Conservation (phyloP, 35 echinoderm and acorn worm genomes). For the Apostichopus parvimensis region DNA sequence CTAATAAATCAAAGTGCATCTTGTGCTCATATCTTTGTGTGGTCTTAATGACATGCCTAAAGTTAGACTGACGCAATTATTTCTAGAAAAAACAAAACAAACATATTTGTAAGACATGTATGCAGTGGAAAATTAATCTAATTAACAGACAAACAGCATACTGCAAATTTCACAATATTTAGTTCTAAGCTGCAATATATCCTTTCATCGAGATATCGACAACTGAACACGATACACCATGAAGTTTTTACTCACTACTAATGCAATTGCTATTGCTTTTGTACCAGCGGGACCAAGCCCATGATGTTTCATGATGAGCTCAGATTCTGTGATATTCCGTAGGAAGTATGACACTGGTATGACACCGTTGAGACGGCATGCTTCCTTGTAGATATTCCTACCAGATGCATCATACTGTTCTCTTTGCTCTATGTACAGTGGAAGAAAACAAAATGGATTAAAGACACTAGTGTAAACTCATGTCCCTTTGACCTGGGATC, state of each 20-base stretch:
- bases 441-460: neutral
- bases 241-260: conserved; percentile 77
- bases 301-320: conserved; percentile 98
- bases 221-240: neutral
- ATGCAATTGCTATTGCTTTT: conserved; percentile 91
- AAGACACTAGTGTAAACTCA: neutral
- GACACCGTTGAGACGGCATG: conserved; percentile 93
- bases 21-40: no score
- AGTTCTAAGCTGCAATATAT: no score
- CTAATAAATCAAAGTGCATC: no score
- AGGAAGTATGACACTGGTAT: conserved; percentile 97
- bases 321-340: conserved; percentile 87
- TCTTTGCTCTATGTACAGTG: conserved; percentile 65
- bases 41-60: no score
- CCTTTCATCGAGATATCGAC: no score
- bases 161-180: no score
- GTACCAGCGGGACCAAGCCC: conserved; percentile 93
- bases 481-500: no score
- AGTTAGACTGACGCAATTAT: no score
- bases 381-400: conserved; percentile 91
- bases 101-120: no score
- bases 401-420: conserved; percentile 95
- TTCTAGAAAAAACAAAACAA: no score
- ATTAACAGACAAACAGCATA: no score
- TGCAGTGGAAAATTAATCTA: no score